phyloP scores from a whole-genome alignment of 2,888 invertebrate genomes.

The Strigamia crassipes region DNA sequence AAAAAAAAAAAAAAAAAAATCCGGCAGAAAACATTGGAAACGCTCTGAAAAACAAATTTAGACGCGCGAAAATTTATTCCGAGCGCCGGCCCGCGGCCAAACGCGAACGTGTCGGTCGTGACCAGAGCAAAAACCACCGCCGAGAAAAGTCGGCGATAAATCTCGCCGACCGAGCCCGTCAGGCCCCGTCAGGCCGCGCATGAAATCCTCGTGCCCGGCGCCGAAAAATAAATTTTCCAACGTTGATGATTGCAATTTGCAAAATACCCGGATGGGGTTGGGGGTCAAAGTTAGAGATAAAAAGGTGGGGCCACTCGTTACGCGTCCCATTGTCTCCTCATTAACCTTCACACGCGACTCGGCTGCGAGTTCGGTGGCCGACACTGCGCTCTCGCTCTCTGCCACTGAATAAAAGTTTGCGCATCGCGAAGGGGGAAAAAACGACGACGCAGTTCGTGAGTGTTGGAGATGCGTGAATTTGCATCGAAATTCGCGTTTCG shows the following conservation, averaged over 20 bases:
- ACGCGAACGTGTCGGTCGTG: not conserved
- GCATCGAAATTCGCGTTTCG: too few relatives aligned
- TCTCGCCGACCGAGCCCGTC: not conserved
- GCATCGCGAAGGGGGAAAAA: too few relatives aligned
- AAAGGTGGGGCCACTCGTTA: slow-evolving; percentile 11
- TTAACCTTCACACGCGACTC: slow-evolving; percentile 5
- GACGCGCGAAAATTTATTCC: not conserved
- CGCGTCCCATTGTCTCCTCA: slow-evolving; percentile 17
- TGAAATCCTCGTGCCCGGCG: too few relatives aligned
- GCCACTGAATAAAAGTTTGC: not conserved
- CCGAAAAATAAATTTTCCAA: not conserved
- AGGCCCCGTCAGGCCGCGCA: too few relatives aligned
- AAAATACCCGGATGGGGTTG: not conserved
- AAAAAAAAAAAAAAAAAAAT: not conserved
- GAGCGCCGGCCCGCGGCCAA: not conserved
- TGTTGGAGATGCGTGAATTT: too few relatives aligned
- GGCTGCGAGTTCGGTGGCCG: slow-evolving; percentile 2
- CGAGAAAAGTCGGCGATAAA: not conserved
- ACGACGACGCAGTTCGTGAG: too few relatives aligned
- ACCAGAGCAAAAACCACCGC: not conserved
- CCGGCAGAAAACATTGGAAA: not conserved
- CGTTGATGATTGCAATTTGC: too few relatives aligned
- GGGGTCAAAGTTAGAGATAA: not conserved
- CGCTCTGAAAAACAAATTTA: not conserved
- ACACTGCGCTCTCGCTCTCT: not conserved